phyloP scores from a whole-genome alignment of 2,113 vertebrate species.

The Leucoraja erinaceus region DNA sequence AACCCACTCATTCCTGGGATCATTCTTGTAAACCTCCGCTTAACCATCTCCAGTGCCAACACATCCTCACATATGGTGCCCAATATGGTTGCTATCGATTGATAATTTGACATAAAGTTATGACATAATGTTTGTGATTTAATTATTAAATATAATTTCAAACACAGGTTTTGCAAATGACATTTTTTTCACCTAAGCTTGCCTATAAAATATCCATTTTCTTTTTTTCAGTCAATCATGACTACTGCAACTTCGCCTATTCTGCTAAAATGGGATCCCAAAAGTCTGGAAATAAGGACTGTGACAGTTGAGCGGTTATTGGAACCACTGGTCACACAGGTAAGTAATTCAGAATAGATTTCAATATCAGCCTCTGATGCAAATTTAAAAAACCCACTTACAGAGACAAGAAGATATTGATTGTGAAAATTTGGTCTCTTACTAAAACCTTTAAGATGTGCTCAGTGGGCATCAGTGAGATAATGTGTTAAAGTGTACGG shows the following conservation, averaged over 20 bases:
- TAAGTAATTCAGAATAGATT: conserved; percentile 42
- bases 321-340: conserved; percentile 72
- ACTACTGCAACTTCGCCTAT: conserved; percentile 69
- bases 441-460: too few relatives aligned
- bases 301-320: conserved; percentile 69
- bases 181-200: not conserved
- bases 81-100: not conserved
- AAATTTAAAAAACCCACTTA: not conserved
- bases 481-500: too few relatives aligned
- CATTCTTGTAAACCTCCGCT: too few relatives aligned
- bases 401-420: not conserved
- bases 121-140: not conserved
- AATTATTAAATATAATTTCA: not conserved
- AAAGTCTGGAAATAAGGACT: conserved; percentile 71
- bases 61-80: too few relatives aligned
- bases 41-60: too few relatives aligned
- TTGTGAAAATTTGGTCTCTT: too few relatives aligned
- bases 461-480: too few relatives aligned
- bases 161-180: not conserved
- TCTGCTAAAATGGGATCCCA: conserved; percentile 72
- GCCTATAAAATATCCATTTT: not conserved
- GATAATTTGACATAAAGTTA: not conserved
- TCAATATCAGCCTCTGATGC: not conserved
- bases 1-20: too few relatives aligned
- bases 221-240: conserved; percentile 51